A percentile compares a stretch with the other conserved stretches of the same genome.
These are phyloP conservation scores for Isurus oxyrinchus DNA, from an alignment of 2,113 vertebrate genomes.

Conservation along the genomic window DNA sequence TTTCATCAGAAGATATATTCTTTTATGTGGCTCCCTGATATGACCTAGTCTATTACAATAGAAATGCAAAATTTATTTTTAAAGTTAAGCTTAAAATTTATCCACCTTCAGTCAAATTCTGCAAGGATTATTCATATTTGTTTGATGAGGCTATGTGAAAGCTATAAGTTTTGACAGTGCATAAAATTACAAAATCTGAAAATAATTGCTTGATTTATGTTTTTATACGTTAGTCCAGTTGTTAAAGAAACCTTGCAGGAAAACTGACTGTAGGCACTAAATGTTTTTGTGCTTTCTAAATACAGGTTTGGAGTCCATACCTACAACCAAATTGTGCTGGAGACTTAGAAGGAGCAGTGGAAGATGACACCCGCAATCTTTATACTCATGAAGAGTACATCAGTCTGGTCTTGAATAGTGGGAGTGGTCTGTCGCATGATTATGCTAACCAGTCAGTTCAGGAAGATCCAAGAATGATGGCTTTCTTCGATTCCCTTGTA, in stretches of 20 bases:
- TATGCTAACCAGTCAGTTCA: slow-evolving; percentile 95
- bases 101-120: background rate
- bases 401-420: slow-evolving; percentile 92
- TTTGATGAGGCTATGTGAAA: background rate
- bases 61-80: background rate
- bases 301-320: slow-evolving; percentile 93
- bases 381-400: slow-evolving; percentile 98
- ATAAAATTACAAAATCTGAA: background rate
- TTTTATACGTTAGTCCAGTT: background rate
- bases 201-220: background rate
- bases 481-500: slow-evolving; percentile 96
- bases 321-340: slow-evolving; percentile 87
- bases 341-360: slow-evolving; percentile 83
- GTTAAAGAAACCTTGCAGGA: background rate
- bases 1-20: background rate
- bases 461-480: slow-evolving; percentile 98
- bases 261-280: background rate
- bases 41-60: background rate
- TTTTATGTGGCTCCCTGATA: background rate
- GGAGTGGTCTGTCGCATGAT: slow-evolving; percentile 90
- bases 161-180: background rate
- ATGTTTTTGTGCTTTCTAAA: slow-evolving; percentile 32
- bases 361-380: slow-evolving; percentile 88
- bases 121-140: background rate
- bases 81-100: background rate